phyloP scores from a whole-genome alignment of 2,113 vertebrate species.

The Brachyistius frenatus region DNA sequence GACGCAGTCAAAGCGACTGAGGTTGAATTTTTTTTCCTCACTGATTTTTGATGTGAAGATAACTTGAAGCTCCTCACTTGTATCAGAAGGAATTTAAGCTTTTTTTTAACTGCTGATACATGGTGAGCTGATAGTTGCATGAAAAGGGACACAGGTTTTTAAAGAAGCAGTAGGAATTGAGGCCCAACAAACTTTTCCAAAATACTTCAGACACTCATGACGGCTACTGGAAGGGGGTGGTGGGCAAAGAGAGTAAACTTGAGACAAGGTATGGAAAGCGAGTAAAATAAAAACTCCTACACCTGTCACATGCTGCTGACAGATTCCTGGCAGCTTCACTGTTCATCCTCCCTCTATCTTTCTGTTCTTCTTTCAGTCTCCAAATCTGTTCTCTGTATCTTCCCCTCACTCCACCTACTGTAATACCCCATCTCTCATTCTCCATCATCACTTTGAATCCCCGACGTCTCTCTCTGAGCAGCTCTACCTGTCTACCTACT shows the following conservation, averaged over 20 bases:
- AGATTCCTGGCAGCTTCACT: slow-evolving; percentile 31
- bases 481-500: slow-evolving; percentile 14
- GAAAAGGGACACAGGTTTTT: too few relatives aligned
- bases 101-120: too few relatives aligned
- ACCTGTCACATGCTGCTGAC: slow-evolving; percentile 39
- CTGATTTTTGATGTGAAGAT: too few relatives aligned
- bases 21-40: too few relatives aligned
- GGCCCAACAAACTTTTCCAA: neutral
- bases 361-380: slow-evolving; percentile 39
- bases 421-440: slow-evolving; percentile 1
- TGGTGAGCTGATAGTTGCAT: too few relatives aligned
- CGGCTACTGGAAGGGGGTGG: neutral
- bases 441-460: slow-evolving; percentile 25
- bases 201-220: slow-evolving; percentile 5
- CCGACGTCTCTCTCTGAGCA: neutral
- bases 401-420: slow-evolving; percentile 20
- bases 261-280: slow-evolving; percentile 11
- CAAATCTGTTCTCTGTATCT: slow-evolving; percentile 35
- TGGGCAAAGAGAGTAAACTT: neutral
- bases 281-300: slow-evolving; percentile 44
- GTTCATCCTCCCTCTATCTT: slow-evolving; percentile 18
- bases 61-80: too few relatives aligned
- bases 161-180: neutral
- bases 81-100: too few relatives aligned
- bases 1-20: too few relatives aligned